Base-by-base conservation (phyloP, 2,113 vertebrate species). In the Siphamia tubifer region DNA sequence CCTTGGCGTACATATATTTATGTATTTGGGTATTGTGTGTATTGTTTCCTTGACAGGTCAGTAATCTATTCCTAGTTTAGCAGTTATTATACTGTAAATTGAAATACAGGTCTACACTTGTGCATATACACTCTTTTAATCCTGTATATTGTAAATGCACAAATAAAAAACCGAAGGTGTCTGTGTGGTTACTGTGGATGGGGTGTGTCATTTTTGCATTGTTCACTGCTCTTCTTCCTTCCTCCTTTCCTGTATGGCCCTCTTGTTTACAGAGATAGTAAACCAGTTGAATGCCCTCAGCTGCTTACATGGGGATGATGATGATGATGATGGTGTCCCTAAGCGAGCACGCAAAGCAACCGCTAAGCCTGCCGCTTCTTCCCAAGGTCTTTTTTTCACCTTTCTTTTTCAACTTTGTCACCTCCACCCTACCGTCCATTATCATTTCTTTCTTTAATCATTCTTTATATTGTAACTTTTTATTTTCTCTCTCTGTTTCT, bases 211-310 rank as follows among this genome's bases (percentile, higher is more conserved):
- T 91, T 65, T n/a, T 81, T 83, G 80, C 89, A 87, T 79, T 91
- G 89, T 53, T 89, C 89, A 88, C 85, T 86, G 86, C 94, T 91
- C 81, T 85, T 94, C 90, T 94, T 90, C 92, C 92, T 94, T 91
- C 92, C 55, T 74, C 91, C 94, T 94, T 88, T 94, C 89, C 94
- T 90, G 93, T 94, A 92, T 92, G 95, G 93, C 92, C 79, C 76
- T 96, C 95, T 94, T 94, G 87, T 98, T 96, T 96, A 91, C 97
- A 99, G 98, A 99, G 94, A 98, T 99, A 94, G 96, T 99, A 95
- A 98, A 99, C 95, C 98, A 99, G 94, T 94, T 99, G 96, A 99
- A 98, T 96, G 98, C 98, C 94, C 97, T 99, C 94, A 99, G 97
- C 98, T 96, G 96, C 95, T 95, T 98, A 94, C 93, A 98, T 94